These are phyloP conservation scores for Sisyra terminalis DNA, from an alignment of 2,888 invertebrate species.

Conservation along the genomic window DNA sequence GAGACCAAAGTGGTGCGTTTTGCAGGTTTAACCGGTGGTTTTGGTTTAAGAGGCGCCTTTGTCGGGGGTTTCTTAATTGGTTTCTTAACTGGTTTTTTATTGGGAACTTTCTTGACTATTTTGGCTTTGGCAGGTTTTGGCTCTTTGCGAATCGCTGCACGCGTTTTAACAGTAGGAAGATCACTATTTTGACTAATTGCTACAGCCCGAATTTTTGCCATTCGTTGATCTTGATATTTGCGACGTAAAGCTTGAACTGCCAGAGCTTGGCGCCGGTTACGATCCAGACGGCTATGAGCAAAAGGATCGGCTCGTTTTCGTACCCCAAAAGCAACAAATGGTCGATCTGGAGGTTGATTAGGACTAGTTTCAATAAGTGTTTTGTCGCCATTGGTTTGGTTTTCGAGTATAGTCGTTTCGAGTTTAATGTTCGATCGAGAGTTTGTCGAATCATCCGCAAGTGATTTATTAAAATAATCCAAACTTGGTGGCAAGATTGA, in stretches of 20 bases:
- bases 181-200: slow-evolving; percentile 28
- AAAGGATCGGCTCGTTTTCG: slow-evolving; percentile 35
- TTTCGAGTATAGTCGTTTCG: slow-evolving; percentile 19
- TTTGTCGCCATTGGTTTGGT: slow-evolving; percentile 19
- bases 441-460: slow-evolving; percentile 14
- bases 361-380: slow-evolving; percentile 16
- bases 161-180: slow-evolving; percentile 26
- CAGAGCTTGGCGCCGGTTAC: slow-evolving; percentile 25
- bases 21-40: neutral
- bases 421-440: slow-evolving; percentile 16
- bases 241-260: slow-evolving; percentile 38
- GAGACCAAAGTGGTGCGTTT: slow-evolving; percentile 8
- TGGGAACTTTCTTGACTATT: slow-evolving; percentile 15
- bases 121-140: neutral
- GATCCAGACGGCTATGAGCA: slow-evolving; percentile 26
- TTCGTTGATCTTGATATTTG: slow-evolving; percentile 41
- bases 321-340: slow-evolving; percentile 36
- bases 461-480: slow-evolving; percentile 44
- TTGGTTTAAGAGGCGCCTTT: neutral
- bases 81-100: slow-evolving; percentile 24
- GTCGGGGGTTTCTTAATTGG: slow-evolving; percentile 9
- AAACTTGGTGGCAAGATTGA: slow-evolving; percentile 52
- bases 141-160: slow-evolving; percentile 23
- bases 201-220: slow-evolving; percentile 33
- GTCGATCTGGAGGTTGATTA: slow-evolving; percentile 19